Conservation (phyloP, 2,113 vertebrate species). For the Grammomys surdaster region DNA sequence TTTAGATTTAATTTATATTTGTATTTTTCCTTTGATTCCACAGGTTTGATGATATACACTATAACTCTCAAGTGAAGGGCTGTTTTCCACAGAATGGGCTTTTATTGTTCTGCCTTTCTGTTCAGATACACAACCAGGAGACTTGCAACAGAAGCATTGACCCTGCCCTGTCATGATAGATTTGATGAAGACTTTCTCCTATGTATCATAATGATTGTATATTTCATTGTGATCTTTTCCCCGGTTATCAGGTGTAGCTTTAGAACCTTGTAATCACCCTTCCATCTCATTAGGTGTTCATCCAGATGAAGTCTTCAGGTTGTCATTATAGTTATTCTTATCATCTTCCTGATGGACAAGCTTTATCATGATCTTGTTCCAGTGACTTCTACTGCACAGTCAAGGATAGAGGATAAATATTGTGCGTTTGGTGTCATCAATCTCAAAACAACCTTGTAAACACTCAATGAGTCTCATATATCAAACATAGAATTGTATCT, state of each 20-base stretch:
- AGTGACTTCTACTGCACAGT: not conserved
- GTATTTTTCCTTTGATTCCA: not conserved
- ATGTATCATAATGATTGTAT: slow-evolving; percentile 59
- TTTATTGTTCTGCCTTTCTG: not conserved
- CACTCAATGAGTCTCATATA: not conserved
- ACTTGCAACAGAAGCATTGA: not conserved
- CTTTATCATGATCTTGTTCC: not conserved
- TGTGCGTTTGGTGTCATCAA: not conserved
- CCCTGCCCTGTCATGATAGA: slow-evolving; percentile 1
- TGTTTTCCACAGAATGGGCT: too few relatives aligned
- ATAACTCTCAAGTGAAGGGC: too few relatives aligned
- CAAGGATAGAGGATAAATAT: not conserved
- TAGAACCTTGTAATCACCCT: not conserved
- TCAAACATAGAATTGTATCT: not conserved
- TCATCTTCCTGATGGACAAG: not conserved
- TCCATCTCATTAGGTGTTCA: not conserved
- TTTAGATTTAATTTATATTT: not conserved
- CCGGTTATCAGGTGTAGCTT: not conserved
- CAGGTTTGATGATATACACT: not conserved
- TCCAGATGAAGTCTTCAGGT: not conserved
- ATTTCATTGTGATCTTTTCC: slow-evolving; percentile 50
- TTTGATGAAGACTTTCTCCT: slow-evolving; percentile 41
- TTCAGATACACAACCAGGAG: not conserved
- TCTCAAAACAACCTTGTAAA: not conserved
- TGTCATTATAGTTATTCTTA: not conserved